Evolutionary conservation across 1,140 invertebrate genomes (phyloP), one percentile per base, ranked within the genome.

Genomic region (Scaptomyza graminum): DNA sequence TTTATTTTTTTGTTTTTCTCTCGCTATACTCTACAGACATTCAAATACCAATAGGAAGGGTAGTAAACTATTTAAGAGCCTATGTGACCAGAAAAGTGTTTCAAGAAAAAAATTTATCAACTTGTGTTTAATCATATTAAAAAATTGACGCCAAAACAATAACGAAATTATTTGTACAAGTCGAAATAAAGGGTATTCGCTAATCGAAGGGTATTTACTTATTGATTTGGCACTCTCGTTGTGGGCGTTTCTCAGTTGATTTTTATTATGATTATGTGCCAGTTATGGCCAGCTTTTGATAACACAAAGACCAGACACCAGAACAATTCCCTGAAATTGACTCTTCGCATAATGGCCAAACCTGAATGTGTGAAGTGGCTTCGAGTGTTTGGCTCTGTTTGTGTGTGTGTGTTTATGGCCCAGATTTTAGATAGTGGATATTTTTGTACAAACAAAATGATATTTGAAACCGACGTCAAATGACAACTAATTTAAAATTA

Each of bases 1-100:
- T 80, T 81, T 80, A 80, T 76, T 78, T 82, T 83, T 22, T 55
- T 56, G 49, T 47, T 52, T 50, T 56, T 59, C 56, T 63, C 43
- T 22, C 28, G n/a, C n/a, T 54, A 57, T 56, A 73, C 63, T 49
- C 63, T 66, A 22, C 31, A 28, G 13, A 13, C 31, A 37, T 25
- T 28, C 9, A 18, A 15, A 15, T 9, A 5, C 5, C 16, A 11
- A 34, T 22, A 3, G 25, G 39, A 0, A 0, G 7, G 12, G 15
- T 16, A n/a, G 5, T 18, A 18, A 31, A 13, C 12, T 28, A 15
- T 9, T 8, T 34, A 3, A 7, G 28, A 31, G 7, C 8, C 7
- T 9, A 28, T 28, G 28, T 1, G 18, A 28, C 7, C 28, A 28
- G 28, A 5, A 3, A 7, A 28, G 5, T 28, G 28, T 28, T 28